phyloP scores from a whole-genome alignment of 1,140 invertebrate species.

The Ditylenchus dipsaci region DNA sequence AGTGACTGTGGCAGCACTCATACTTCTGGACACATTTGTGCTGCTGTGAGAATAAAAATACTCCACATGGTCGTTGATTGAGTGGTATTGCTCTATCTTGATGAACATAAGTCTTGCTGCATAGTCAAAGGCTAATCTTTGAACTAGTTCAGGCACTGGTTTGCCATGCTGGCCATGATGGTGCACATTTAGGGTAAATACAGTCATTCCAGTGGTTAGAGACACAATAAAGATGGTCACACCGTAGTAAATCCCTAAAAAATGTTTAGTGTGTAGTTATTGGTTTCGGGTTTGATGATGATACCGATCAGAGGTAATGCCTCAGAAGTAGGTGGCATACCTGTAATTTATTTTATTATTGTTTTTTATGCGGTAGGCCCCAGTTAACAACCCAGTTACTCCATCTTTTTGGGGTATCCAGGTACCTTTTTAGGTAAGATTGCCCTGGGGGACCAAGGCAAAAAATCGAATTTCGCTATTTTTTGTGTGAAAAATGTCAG shows the following conservation, averaged over 20 bases:
- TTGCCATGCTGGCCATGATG: slow-evolving; percentile 75
- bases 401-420: too few relatives aligned
- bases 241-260: slow-evolving; percentile 78
- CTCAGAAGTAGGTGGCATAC: slow-evolving; percentile 77
- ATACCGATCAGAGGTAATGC: slow-evolving; percentile 76
- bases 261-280: slow-evolving; percentile 14
- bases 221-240: slow-evolving; percentile 84
- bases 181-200: slow-evolving; percentile 72
- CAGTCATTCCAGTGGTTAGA: slow-evolving; percentile 77
- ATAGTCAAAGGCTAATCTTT: slow-evolving; percentile 67
- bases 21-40: slow-evolving; percentile 4
- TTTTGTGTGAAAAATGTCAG: too few relatives aligned
- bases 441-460: too few relatives aligned
- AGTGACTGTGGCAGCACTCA: too few relatives aligned
- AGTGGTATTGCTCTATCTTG: slow-evolving; percentile 59
- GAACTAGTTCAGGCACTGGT: slow-evolving; percentile 69
- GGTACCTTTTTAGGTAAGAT: too few relatives aligned
- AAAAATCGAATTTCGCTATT: too few relatives aligned
- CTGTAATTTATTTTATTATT: slow-evolving; percentile 72
- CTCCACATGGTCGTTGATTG: slow-evolving; percentile 52
- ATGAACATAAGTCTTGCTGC: slow-evolving; percentile 63
- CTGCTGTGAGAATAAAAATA: slow-evolving; percentile 13
- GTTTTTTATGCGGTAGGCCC: too few relatives aligned
- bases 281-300: too few relatives aligned
- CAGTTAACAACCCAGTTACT: too few relatives aligned